These are phyloP conservation scores for Orchesella cincta DNA, from an alignment of 1,140 invertebrate genomes.

Conservation along the genomic window DNA sequence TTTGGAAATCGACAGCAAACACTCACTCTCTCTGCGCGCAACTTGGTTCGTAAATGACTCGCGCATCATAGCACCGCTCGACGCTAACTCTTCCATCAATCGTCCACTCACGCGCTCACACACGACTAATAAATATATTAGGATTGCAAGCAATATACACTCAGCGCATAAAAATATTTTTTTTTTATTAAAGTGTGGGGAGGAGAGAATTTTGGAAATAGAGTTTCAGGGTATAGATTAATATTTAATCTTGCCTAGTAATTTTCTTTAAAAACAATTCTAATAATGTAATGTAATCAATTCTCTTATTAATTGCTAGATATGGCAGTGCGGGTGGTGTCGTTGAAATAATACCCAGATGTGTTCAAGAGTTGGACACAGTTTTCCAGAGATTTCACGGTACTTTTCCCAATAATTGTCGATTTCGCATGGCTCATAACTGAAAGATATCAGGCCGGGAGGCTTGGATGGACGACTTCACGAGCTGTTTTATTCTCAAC, in stretches of 20 bases:
- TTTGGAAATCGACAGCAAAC: slow-evolving; percentile 82
- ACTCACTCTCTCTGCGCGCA: slow-evolving; percentile 98
- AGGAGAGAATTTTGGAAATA: slow-evolving; percentile 96
- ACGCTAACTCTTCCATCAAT: no score
- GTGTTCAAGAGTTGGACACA: slow-evolving; percentile 93
- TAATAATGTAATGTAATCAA: slow-evolving; percentile 72
- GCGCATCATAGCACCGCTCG: no score
- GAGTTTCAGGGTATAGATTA: slow-evolving; percentile 81
- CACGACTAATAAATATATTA: no score
- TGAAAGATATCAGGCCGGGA: slow-evolving; percentile 82
- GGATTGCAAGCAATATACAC: no score
- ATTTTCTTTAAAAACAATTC: slow-evolving; percentile 52
- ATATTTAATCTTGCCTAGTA: background rate
- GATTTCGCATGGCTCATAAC: slow-evolving; percentile 94
- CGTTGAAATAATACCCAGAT: slow-evolving; percentile 81
- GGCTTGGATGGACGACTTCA: slow-evolving; percentile 97
- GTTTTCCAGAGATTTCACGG: slow-evolving; percentile 88
- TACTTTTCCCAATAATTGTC: slow-evolving; percentile 80
- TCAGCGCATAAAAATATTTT: no score
- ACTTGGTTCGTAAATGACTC: slow-evolving; percentile 91
- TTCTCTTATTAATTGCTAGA: no score
- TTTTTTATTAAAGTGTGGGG: slow-evolving; percentile 67
- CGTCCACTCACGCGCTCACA: no score
- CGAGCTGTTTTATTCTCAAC: slow-evolving; percentile 80
- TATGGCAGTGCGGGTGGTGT: slow-evolving; percentile 87